Evolutionary conservation across 2,113 vertebrate genomes (phyloP), one percentile per base, ranked within the genome.

Genomic region (Toxotes chatareus): DNA sequence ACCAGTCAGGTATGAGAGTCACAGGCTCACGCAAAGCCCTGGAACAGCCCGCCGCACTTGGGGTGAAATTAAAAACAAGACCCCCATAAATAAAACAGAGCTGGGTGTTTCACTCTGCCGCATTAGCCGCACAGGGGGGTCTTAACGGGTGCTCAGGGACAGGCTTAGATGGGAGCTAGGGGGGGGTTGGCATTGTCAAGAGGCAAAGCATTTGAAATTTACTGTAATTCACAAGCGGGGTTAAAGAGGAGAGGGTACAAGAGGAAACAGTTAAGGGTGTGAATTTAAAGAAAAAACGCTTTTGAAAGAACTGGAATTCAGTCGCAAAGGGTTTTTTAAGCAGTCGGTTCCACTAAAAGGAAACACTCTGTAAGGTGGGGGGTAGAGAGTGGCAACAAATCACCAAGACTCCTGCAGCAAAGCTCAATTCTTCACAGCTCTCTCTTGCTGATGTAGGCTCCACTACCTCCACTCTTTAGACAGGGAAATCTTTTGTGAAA

Each of bases 41-140:
- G 73, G 63, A 75, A 79, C 79, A 67, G 82, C 74, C 76, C 19
- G 3, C 61, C 51, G 6, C 71, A 51, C 79, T 63, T 12, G 62
- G 82, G 89, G 84, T 89, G 89, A 85, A 89, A 93, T 92, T 92
- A 92, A 91, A 91, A 92, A 86, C 90, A 86, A 92, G 91, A 92
- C 90, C 89, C 82, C 85, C 82, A 90, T 90, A 93, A 94, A 93
- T 93, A 92, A 91, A 93, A 82, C 79, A 89, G 80, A 87, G 83
- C 84, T 32, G 23, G 76, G 82, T 79, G 85, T 82, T 79, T 89
- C 66, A 59, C 76, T 73, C 31, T 72, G 82, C 68, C 56, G 59
- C 86, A 84, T 90, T 85, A 78, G 82, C 27, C 55, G 6, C 76
- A 67, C 42, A 5, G 68, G 65, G 83, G 81, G 80, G 79, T 74